Conservation (phyloP, 2,797 vertebrate genomes). For the Cetoscarus ocellatus region DNA sequence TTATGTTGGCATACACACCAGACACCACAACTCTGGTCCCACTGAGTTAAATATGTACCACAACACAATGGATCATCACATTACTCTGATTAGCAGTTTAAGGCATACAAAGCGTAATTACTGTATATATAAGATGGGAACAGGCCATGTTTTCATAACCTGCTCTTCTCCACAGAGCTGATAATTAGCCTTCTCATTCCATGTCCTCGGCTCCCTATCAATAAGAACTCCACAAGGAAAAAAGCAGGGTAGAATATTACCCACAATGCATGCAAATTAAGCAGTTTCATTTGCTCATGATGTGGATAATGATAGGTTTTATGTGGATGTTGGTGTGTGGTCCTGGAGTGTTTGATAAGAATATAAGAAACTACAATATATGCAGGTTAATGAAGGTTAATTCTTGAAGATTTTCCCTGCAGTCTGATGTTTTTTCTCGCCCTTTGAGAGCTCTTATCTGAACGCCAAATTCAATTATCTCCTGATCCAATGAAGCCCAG, state of each 20-base stretch:
- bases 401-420: background rate
- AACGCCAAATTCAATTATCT: background rate
- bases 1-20: conserved; percentile 5
- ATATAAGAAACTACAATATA: background rate
- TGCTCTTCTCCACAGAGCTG: conserved; percentile 25
- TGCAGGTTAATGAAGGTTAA: conserved; percentile 4
- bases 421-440: background rate
- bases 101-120: conserved; percentile 37
- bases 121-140: conserved; percentile 28
- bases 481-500: background rate
- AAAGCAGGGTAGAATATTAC: conserved; percentile 19
- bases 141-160: conserved; percentile 44
- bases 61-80: conserved; percentile 28
- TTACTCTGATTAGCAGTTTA: conserved; percentile 31
- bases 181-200: conserved; percentile 41
- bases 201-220: conserved; percentile 23
- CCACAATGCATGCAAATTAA: conserved; percentile 39
- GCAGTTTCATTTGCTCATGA: background rate
- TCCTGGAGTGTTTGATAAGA: background rate
- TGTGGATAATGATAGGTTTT: conserved; percentile 5
- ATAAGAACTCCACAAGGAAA: background rate
- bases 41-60: conserved; percentile 35
- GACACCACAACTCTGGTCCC: conserved; percentile 13
- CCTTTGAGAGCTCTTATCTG: background rate
- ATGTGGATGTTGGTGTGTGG: conserved; percentile 15